Evolutionary conservation across 2,888 invertebrate genomes (phyloP), one percentile per base, ranked within the genome.

Genomic region (Rhagium mordax): DNA sequence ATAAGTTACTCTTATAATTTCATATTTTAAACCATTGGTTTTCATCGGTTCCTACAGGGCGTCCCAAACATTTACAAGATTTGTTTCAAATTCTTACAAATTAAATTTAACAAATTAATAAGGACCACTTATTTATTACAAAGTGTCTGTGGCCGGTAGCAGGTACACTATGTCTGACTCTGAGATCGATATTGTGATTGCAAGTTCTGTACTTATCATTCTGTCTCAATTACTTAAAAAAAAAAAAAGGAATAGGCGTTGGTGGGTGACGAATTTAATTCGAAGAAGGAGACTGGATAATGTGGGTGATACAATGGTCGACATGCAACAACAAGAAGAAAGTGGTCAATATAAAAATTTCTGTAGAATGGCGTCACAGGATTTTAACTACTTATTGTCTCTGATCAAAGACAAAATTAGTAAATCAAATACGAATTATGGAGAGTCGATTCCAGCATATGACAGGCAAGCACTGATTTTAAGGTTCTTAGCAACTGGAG

Each of bases 391-490:
- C 16, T 51, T 51, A 5, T 51, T 51, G 16, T 51, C 16, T 51
- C 51, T 51, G 51, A n/a, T 51, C 51, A 16, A 15, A 5, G 3
- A 51, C 51, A 48, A 49, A 24, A 59, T 21, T 59, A 21, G 33
- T 4, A 29, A 20, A 33, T 93, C 86, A 48, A 88, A 88, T 78
- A 77, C 74, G 47, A 61, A 65, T 49, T 55, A 41, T 68, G n/a
- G 16, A 27, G n/a, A 13, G 5, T 33, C 33, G 33, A 7, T 33
- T 33, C 33, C 33, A 33, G 33, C 33, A 33, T 33, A n/a, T 62
- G 41, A 20, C 29, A 65, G 3, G 20, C 16, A 13, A 21, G 16
- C n/a, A 29, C 29, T 60, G n/a, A 8, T 15, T 27, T 60, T 51
- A 51, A 18, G 18, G 15, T 51, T 16, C 16, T 15, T 51, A 18